phyloP scores from a whole-genome alignment of 2,888 invertebrate genomes.

The Furcula furcula region DNA sequence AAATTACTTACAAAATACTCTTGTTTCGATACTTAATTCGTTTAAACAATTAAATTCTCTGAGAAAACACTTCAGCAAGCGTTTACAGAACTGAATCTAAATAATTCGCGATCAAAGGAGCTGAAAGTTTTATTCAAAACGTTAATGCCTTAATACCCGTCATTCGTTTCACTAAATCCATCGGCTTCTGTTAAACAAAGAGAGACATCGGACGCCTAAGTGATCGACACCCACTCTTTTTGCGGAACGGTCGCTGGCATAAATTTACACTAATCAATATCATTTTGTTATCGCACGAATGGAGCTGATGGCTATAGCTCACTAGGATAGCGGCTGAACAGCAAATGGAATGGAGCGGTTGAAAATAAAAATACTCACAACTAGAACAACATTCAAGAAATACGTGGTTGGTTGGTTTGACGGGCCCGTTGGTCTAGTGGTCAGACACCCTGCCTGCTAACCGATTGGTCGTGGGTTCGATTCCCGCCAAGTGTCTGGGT shows the following conservation, averaged over 20 bases:
- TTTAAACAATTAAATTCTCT: no score
- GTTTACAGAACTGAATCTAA: constrained; percentile 22
- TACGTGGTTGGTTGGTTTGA: no score
- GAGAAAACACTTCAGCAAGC: constrained; percentile 12
- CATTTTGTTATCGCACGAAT: constrained; percentile 6
- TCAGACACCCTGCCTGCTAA: no score
- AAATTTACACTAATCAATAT: constrained; percentile 14
- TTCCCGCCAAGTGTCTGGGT: no score
- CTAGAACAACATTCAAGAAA: no score
- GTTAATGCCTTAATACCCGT: constrained; percentile 31
- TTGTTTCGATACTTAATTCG: no score
- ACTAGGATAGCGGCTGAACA: no score
- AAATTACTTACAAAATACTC: no score
- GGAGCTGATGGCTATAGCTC: not conserved
- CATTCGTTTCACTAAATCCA: constrained; percentile 31
- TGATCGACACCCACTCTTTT: constrained; percentile 16
- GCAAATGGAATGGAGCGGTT: no score
- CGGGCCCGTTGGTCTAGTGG: no score
- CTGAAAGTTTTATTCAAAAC: constrained; percentile 32
- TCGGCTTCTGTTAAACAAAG: constrained; percentile 33
- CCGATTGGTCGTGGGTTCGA: no score
- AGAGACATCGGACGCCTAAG: constrained; percentile 22
- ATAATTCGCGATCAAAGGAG: constrained; percentile 12
- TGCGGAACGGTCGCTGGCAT: constrained; percentile 16
- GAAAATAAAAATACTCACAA: no score